phyloP scores from a whole-genome alignment of 1,140 invertebrate species.

The Phymorhynchus buccinoides region DNA sequence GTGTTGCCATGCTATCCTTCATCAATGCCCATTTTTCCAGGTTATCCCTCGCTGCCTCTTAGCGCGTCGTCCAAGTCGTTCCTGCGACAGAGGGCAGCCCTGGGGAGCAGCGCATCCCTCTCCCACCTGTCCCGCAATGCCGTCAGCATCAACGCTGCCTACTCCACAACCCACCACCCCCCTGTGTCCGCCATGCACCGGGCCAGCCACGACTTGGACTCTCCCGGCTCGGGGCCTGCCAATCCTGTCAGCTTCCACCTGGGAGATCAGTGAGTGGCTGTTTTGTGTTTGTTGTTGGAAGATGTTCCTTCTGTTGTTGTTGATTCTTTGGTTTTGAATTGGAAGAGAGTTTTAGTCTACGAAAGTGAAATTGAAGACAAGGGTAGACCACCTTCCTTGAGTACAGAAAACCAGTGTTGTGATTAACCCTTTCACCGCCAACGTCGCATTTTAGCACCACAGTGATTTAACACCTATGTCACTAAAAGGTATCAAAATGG shows the following conservation, averaged over 20 bases:
- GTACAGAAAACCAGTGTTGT: too few species aligned
- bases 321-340: too few species aligned
- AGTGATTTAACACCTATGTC: too few species aligned
- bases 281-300: too few species aligned
- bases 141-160: not conserved
- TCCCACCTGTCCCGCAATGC: constrained; percentile 27
- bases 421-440: too few species aligned
- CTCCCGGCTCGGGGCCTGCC: not conserved
- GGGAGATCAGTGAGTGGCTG: constrained; percentile 42
- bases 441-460: too few species aligned
- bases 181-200: not conserved
- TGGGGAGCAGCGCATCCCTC: constrained; percentile 36
- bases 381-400: too few species aligned
- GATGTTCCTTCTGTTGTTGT: too few species aligned
- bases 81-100: constrained; percentile 20
- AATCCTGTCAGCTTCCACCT: constrained; percentile 36
- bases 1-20: not conserved
- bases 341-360: too few species aligned
- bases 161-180: not conserved
- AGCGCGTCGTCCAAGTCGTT: constrained; percentile 3
- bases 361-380: too few species aligned
- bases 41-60: constrained; percentile 3
- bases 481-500: too few species aligned
- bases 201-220: not conserved
- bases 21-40: constrained; percentile 30